Conservation (phyloP, 2,113 vertebrate genomes). For the Brienomyrus longianalis region DNA sequence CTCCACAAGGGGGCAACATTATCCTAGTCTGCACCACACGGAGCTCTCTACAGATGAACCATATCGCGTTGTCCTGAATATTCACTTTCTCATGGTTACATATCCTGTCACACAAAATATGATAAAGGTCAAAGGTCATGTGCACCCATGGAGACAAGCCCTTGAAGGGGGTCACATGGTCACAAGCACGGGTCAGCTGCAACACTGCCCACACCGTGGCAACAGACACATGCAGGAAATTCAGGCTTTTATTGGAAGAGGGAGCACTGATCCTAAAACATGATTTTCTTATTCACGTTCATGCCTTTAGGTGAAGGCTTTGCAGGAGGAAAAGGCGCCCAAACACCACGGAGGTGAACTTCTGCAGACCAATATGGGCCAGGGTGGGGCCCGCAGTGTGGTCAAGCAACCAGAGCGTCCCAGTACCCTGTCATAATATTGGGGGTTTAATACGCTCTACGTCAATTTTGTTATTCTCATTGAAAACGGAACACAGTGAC, state of each 20-base stretch:
- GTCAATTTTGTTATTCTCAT: background rate
- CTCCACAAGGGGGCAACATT: conserved; percentile 27
- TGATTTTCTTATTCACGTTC: background rate
- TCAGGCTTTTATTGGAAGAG: background rate
- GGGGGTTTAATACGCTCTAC: background rate
- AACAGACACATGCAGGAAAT: background rate
- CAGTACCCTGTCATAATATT: background rate
- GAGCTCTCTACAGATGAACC: background rate
- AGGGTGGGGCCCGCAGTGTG: background rate
- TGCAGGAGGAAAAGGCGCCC: background rate
- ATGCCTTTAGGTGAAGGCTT: background rate
- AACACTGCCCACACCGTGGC: background rate
- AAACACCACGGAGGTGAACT: background rate
- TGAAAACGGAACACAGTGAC: background rate
- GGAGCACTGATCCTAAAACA: background rate
- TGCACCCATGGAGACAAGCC: background rate
- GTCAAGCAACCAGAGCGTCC: background rate
- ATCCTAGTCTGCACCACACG: background rate
- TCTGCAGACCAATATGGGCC: background rate
- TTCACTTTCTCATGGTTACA: background rate
- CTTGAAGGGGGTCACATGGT: background rate
- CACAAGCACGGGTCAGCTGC: background rate
- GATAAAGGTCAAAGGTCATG: background rate
- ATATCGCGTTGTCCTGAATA: background rate
- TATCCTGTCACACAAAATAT: background rate